These are phyloP conservation scores for Neoaliturus tenellus DNA, from an alignment of 2,888 invertebrate species.

Conservation along the genomic window DNA sequence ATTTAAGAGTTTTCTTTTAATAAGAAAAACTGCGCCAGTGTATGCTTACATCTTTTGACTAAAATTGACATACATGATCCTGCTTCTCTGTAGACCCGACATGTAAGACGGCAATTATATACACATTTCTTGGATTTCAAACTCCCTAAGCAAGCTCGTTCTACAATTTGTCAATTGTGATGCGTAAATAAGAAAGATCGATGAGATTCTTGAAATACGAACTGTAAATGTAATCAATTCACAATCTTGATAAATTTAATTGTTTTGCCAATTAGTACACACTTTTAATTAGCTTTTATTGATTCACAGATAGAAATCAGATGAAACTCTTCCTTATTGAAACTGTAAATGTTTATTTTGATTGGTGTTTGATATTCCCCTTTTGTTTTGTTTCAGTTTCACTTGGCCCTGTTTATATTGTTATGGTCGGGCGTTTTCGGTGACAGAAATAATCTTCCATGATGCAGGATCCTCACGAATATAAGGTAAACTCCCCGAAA, in stretches of 20 bases:
- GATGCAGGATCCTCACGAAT: slow-evolving; percentile 2
- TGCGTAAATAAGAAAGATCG: no score
- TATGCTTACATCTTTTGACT: no score
- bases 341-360: no score
- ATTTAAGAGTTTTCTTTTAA: no score
- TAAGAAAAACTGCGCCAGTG: no score
- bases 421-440: not conserved
- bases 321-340: not conserved
- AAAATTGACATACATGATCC: no score
- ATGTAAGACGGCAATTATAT: no score
- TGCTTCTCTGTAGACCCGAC: no score
- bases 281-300: not conserved
- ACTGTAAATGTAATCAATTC: not conserved
- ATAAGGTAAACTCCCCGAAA: slow-evolving; percentile 17
- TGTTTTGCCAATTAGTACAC: not conserved
- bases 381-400: not conserved
- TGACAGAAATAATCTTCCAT: not conserved
- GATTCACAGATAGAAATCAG: not conserved
- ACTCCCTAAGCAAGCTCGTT: no score
- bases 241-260: not conserved
- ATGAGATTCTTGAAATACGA: not conserved
- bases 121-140: no score
- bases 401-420: not conserved
- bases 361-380: not conserved
- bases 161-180: no score